Conservation (phyloP, 92 coral and sea anemone species). For the Umimayanthus kanabou region DNA sequence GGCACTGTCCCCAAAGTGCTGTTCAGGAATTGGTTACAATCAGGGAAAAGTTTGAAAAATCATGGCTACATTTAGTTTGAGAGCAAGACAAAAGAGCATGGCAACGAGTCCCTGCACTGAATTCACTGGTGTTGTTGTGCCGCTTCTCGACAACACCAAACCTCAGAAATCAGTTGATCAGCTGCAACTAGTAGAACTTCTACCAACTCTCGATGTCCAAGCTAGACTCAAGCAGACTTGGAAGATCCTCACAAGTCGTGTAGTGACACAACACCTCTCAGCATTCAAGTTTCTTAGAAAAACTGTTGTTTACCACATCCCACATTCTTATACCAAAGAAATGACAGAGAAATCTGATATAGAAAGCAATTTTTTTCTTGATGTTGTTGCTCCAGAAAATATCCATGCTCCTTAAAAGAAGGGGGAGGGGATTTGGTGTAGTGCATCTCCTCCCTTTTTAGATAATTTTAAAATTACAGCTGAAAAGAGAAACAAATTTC, state of each 20-base stretch:
- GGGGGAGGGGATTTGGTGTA: too few species aligned
- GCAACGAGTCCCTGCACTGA: slow-evolving; percentile 72
- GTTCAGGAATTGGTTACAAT: too few species aligned
- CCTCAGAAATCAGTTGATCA: slow-evolving; percentile 55
- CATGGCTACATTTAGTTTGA: too few species aligned
- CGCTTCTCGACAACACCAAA: slow-evolving; percentile 30
- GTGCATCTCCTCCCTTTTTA: too few species aligned
- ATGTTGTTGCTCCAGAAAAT: too few species aligned
- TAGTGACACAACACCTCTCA: slow-evolving; percentile 47
- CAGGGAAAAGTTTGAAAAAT: too few species aligned
- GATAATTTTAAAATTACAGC: too few species aligned
- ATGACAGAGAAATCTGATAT: slow-evolving; percentile 67
- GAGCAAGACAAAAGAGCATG: slow-evolving; percentile 1
- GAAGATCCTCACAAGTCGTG: slow-evolving; percentile 57
- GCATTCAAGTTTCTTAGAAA: slow-evolving; percentile 43
- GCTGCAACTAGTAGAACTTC: slow-evolving; percentile 47
- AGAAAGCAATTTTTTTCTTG: slow-evolving; percentile 40
- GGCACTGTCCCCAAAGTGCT: too few species aligned
- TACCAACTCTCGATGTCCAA: slow-evolving; percentile 51
- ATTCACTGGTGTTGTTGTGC: slow-evolving; percentile 58
- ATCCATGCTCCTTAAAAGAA: too few species aligned
- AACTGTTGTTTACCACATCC: slow-evolving; percentile 62
- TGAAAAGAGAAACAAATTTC: too few species aligned
- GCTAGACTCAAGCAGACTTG: slow-evolving; percentile 39
- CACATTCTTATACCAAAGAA: slow-evolving; percentile 60